Conservation (phyloP, 2,113 vertebrate species). For the Axis porcinus region DNA sequence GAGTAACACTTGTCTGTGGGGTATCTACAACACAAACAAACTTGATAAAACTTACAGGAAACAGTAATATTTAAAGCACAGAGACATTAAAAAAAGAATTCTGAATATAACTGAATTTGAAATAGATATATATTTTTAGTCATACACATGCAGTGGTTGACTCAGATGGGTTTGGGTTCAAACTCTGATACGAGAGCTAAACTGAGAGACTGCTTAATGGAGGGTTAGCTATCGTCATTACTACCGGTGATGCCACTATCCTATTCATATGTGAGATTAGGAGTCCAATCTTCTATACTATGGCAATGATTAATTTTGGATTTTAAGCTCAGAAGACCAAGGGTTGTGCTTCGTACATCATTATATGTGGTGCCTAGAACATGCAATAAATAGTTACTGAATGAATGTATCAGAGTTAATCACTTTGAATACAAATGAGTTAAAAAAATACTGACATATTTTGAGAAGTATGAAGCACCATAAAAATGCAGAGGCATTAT, state of each 20-base stretch:
- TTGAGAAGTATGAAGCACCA: not conserved
- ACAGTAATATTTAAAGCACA: not conserved
- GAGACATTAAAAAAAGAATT: not conserved
- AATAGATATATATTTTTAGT: not conserved
- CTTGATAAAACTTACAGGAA: not conserved
- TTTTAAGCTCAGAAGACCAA: not conserved
- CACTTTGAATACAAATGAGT: not conserved
- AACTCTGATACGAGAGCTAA: not conserved
- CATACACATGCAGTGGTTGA: not conserved
- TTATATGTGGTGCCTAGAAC: not conserved
- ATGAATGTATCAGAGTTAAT: not conserved
- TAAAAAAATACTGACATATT: not conserved
- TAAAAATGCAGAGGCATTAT: not conserved
- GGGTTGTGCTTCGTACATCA: not conserved
- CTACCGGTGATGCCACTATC: not conserved
- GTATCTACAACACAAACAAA: slow-evolving; percentile 84
- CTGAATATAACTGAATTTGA: not conserved
- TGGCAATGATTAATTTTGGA: not conserved
- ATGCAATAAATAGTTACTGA: not conserved
- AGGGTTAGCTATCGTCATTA: not conserved
- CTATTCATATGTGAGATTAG: not conserved
- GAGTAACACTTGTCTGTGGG: slow-evolving; percentile 94
- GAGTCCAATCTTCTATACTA: slow-evolving; percentile 30
- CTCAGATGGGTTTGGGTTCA: not conserved
- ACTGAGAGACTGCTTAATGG: not conserved